phyloP scores from a whole-genome alignment of 2,797 vertebrate species.

The Oryzias sinensis region DNA sequence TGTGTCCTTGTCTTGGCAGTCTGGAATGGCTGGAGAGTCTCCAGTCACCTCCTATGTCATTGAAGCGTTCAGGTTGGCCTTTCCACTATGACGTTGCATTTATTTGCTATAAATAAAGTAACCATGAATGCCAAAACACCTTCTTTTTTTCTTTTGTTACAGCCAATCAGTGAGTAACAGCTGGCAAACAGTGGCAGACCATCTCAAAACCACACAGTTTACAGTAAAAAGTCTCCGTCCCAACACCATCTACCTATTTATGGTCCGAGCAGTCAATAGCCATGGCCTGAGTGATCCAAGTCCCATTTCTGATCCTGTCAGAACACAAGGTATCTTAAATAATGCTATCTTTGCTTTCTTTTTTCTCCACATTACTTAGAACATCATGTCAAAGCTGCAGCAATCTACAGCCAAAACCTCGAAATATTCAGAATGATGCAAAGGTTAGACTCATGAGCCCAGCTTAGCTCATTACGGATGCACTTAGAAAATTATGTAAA shows the following conservation, averaged over 20 bases:
- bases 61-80: conserved; percentile 93
- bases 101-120: background rate
- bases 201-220: conserved; percentile 89
- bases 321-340: conserved; percentile 89
- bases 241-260: conserved; percentile 98
- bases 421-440: conserved; percentile 44
- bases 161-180: conserved; percentile 99
- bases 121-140: background rate
- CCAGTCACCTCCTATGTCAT: conserved; percentile 91
- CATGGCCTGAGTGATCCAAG: conserved; percentile 97
- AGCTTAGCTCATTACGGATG: conserved; percentile 61
- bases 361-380: conserved; percentile 15
- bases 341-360: background rate
- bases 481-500: conserved; percentile 72
- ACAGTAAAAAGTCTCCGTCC: conserved; percentile 91
- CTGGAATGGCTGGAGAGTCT: conserved; percentile 83
- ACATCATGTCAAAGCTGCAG: conserved; percentile 19
- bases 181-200: conserved; percentile 98
- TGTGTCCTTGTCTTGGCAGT: conserved; percentile 95
- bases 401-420: conserved; percentile 29
- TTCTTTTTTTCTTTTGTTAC: conserved; percentile 33
- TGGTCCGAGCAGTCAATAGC: conserved; percentile 93
- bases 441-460: conserved; percentile 54
- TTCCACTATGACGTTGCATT: background rate
- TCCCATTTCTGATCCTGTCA: conserved; percentile 94